Base-by-base conservation (phyloP, 2,888 invertebrate species). In the Dynastes maya region DNA sequence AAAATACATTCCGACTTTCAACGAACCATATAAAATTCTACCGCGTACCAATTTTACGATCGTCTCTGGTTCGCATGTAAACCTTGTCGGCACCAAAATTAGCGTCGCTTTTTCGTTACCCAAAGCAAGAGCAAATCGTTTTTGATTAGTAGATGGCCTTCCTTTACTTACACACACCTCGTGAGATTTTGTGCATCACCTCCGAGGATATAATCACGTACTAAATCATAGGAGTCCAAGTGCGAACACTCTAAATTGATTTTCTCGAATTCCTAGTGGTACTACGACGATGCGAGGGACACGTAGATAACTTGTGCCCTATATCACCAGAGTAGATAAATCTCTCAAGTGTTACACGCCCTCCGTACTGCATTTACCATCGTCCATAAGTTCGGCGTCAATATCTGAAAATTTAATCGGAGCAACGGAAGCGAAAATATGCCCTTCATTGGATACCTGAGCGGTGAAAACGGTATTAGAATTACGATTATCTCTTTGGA, bases 181-280 rank as follows among this genome's bases (percentile, higher is more conserved):
- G 22, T 8, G 5, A 40, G 37, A 65, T 45, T 65, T 65, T 65
- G 13, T 37, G 40, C 16, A n/a, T 40, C 4, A 65, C 6, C 37
- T 65, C 40, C 16, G 37, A 65, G 40, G 11, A 65, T 37, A 65
- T 40, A 65, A 40, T 65, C 40, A 40, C n/a, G 65, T 16, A 37
- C 40, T 65, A 65, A 65, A 65, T 65, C 65, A 65, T 65, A 65
- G 40, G 9, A 65, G 65, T 40, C 40, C 65, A 40, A 65, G 65
- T 40, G 32, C 37, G 8, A 65, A 65, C 37, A 40, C 37, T 65
- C 37, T 3, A 22, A 65, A 65, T 65, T 65, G 65, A 65, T 65
- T 65, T 65, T 65, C 64, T 37, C 16, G 16, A 16, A 65, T 65
- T 65, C 65, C 40, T 16, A 65, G 37, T 37, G 40, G 63, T 13